Evolutionary conservation across 92 coral and sea anemone genomes (phyloP).

Genomic region (Epizoanthus fatuus): DNA sequence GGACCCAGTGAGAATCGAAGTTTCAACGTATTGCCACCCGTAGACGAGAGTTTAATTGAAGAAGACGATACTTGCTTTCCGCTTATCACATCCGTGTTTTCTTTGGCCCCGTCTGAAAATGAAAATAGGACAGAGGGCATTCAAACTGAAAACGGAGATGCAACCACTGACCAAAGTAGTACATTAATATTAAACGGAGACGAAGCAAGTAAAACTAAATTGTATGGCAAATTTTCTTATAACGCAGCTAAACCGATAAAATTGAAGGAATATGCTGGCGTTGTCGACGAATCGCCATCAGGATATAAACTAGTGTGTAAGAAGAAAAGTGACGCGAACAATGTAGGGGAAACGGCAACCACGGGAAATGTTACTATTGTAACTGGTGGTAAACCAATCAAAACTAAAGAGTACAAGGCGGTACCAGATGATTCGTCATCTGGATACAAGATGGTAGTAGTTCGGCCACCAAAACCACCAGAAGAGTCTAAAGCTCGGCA

Average conservation of each 20-base stretch:
- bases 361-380: not conserved
- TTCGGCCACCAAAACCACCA: not conserved
- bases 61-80: conserved; percentile 83
- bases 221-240: not conserved
- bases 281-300: conserved; percentile 5
- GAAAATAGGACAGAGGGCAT: not conserved
- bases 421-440: conserved; percentile 7
- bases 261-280: conserved; percentile 24
- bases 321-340: not conserved
- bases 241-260: conserved; percentile 12
- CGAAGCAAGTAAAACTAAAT: not conserved
- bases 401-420: conserved; percentile 18
- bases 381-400: conserved; percentile 6
- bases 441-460: conserved; percentile 25
- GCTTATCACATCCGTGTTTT: conserved; percentile 83
- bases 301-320: conserved; percentile 24
- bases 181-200: not conserved
- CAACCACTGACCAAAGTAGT: not conserved
- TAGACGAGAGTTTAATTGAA: conserved; percentile 78
- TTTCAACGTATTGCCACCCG: conserved; percentile 45
- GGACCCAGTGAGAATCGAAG: not conserved
- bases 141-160: not conserved
- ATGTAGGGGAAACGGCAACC: not conserved
- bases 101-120: conserved; percentile 68
- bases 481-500: not conserved